These are phyloP conservation scores for Achatina immaculata DNA, from an alignment of 1,140 invertebrate genomes.

Conservation along the genomic window DNA sequence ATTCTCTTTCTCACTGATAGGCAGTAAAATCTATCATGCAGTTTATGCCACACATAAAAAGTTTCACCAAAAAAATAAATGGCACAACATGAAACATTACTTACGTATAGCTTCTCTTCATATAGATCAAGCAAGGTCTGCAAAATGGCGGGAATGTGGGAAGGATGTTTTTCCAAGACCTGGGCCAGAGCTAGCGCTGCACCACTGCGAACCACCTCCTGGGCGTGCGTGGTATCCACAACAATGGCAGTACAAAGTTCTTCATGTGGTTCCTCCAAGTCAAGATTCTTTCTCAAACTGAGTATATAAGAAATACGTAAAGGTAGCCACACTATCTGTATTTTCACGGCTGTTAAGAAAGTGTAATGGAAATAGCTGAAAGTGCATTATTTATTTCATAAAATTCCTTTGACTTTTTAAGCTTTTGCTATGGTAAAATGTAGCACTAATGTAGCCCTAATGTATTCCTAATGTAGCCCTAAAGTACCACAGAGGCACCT, in stretches of 20 bases:
- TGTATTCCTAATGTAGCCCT: too few relatives aligned
- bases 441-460: too few relatives aligned
- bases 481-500: too few relatives aligned
- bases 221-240: slow-evolving; percentile 83
- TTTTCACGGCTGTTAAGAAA: too few relatives aligned
- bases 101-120: slow-evolving; percentile 80
- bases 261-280: slow-evolving; percentile 74
- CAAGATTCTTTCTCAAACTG: slow-evolving; percentile 78
- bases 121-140: slow-evolving; percentile 82
- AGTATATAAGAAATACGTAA: slow-evolving; percentile 19
- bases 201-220: slow-evolving; percentile 84
- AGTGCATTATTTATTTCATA: too few relatives aligned
- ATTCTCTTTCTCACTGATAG: too few relatives aligned
- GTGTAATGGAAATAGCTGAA: too few relatives aligned
- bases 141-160: slow-evolving; percentile 75
- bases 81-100: slow-evolving; percentile 42
- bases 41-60: too few relatives aligned
- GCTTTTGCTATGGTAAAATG: too few relatives aligned
- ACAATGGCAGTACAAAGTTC: slow-evolving; percentile 76
- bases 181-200: slow-evolving; percentile 82
- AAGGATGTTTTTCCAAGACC: slow-evolving; percentile 76
- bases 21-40: too few relatives aligned
- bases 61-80: background rate
- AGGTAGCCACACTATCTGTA: too few relatives aligned
- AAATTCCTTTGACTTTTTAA: too few relatives aligned